A percentile compares a stretch with the other conserved stretches of the same genome.
Evolutionary conservation across 1,140 invertebrate genomes (phyloP).

Genomic region (Drosophila quadrilineata): DNA sequence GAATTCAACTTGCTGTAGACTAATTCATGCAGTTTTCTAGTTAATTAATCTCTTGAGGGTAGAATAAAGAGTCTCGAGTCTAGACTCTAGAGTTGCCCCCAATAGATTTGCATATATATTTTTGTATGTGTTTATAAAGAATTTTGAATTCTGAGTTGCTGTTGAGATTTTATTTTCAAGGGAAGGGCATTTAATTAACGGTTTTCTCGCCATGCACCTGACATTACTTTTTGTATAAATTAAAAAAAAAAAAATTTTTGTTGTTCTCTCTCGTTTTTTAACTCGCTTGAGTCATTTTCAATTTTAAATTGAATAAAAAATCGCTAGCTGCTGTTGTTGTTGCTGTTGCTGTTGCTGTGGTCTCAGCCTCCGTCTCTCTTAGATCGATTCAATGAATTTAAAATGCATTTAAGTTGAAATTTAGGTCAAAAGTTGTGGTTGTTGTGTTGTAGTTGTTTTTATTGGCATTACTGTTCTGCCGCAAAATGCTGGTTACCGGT

Average conservation of each 20-base stretch:
- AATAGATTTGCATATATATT: neutral
- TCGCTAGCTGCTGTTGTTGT: neutral
- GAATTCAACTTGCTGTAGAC: neutral
- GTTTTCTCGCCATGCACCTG: neutral
- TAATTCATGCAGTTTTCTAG: neutral
- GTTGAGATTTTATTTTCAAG: too few species aligned
- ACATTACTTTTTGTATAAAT: too few species aligned
- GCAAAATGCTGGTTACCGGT: constrained; percentile 25
- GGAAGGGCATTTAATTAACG: constrained; percentile 28
- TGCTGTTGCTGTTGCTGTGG: constrained; percentile 23
- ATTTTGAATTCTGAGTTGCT: too few species aligned
- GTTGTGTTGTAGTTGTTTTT: constrained; percentile 28
- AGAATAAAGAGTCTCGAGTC: too few species aligned
- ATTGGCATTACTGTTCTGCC: constrained; percentile 13
- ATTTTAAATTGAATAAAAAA: constrained; percentile 65
- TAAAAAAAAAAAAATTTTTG: too few species aligned
- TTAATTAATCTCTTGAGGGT: too few species aligned
- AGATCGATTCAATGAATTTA: constrained; percentile 80
- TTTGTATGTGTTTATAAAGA: neutral
- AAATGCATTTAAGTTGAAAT: constrained; percentile 78
- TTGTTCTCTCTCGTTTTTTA: constrained; percentile 19
- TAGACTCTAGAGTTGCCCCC: too few species aligned
- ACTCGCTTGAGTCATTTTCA: constrained; percentile 32
- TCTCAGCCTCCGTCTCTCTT: constrained; percentile 32
- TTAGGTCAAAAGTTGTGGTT: constrained; percentile 74